phyloP scores from a whole-genome alignment of 2,888 invertebrate genomes.

The Zaprionus bogoriensis region DNA sequence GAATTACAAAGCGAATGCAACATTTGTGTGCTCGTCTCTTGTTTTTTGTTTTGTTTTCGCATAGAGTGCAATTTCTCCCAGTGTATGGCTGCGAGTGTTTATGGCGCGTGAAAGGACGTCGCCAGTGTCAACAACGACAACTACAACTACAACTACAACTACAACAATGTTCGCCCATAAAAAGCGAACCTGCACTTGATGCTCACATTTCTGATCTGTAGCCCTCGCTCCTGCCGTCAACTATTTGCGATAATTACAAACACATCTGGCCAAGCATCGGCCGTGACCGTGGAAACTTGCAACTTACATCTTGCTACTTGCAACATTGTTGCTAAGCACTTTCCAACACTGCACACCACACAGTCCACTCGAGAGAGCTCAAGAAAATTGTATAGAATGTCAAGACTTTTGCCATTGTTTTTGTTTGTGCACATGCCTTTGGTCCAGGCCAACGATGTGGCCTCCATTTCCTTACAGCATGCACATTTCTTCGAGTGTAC shows the following conservation, averaged over 20 bases:
- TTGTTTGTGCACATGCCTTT: not conserved
- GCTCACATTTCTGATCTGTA: constrained; percentile 30
- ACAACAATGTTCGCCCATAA: too few species aligned
- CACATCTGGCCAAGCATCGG: constrained; percentile 5
- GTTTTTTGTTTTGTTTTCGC: constrained; percentile 31
- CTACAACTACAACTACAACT: too few species aligned
- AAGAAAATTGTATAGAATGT: not conserved
- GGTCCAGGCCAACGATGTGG: too few species aligned
- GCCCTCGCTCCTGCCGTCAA: constrained; percentile 11
- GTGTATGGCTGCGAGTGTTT: not conserved
- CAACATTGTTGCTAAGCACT: not conserved
- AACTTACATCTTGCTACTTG: constrained; percentile 35
- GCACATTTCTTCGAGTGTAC: not conserved
- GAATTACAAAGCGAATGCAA: constrained; percentile 40
- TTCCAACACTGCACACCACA: constrained; percentile 31
- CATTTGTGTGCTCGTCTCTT: constrained; percentile 25
- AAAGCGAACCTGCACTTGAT: constrained; percentile 30
- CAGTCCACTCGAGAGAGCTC: constrained; percentile 21
- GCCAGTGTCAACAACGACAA: constrained; percentile 35
- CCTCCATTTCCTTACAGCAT: not conserved
- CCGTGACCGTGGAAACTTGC: not conserved
- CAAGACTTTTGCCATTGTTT: not conserved
- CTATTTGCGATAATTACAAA: constrained; percentile 41
- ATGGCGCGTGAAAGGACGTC: not conserved
- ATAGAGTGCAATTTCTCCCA: constrained; percentile 22